Evolutionary conservation across 1,140 invertebrate species (phyloP), one percentile per base, ranked within the genome.

Genomic region (Telenomus remus): DNA sequence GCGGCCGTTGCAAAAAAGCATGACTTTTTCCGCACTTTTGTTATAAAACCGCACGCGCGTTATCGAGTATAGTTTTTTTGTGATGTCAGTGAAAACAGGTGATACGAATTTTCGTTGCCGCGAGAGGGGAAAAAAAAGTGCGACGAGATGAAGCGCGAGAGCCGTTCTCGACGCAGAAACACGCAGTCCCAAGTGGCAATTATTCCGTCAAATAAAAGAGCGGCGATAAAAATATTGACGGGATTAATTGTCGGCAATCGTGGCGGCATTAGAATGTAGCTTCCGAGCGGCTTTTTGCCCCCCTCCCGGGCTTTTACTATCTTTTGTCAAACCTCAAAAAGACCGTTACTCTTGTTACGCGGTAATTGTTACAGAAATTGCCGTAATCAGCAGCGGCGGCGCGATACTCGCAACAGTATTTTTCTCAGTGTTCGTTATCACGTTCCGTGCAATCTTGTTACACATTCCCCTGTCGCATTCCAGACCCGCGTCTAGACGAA

Each of bases 401-500:
- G 63, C 34, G 60, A 65, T 76, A 60, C 66, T 65, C 54, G 47
- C 61, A 51, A 48, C 51, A 57, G 50, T 44, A 77, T 77, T 77
- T 77, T 77, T 77, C 68, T 57, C 57, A 44, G 63, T 54, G 68
- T 77, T 77, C 68, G 74, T 77, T 77, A 77, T 71, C 74, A 77
- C 74, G 74, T 77, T 77, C 74, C 68, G 63, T 51, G 63, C 74
- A 63, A 77, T 77, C 74, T 77, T 77, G 63, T 77, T 77, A 72
- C 74, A 63, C 68, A 77, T 77, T 72, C 74, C 60, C 46, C 63
- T 68, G 68, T 68, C 68, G 68, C 68, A 77, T 77, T 76, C 73
- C 65, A 55, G 65, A 64, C 44, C 10, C 43, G 39, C 16, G 51
- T 66, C 61, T 73, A 73, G 61, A 65, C 61, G 69, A 47, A 19